Base-by-base conservation (phyloP, 2,888 invertebrate genomes). In the Hypolimnas misippus region DNA sequence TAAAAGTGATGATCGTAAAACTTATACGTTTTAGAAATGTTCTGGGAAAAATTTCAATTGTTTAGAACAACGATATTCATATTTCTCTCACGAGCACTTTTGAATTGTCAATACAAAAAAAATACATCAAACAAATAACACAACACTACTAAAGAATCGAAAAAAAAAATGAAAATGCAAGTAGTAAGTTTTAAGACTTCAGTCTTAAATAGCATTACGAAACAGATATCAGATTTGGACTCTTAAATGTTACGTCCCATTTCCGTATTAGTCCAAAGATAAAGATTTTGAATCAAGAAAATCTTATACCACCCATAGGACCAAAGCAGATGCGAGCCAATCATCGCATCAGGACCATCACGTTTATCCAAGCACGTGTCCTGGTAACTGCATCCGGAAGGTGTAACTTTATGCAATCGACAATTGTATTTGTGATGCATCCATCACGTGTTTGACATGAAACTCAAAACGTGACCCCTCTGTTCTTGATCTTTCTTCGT, bases 301-400 rank as follows among this genome's bases (percentile, higher is more conserved):
- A 49, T n/a, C 10, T 4, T 16, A 1, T 19, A 44, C 29, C 55
- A 56, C 46, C 33, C 44, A 56, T 29, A 19, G 46, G 29, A 46
- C 7, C 40, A 29, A 16, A 29, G 46, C 21, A n/a, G 12, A 29
- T 42, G 12, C 14, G 16, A 17, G 46, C 46, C 50, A 62, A 62
- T 62, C 57, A 57, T 57, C 57, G 19, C 56, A 52, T 62, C 52
- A 57, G 44, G 44, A 21, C 40, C 42, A 57, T 62, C 62, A 56
- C 62, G 62, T 57, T 62, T 14, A 16, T 17, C 31, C 51, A 17
- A 14, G 56, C 56, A 56, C 46, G 46, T 56, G 56, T 56, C 33
- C 56, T 33, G 29, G 42, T 44, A 10, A 58, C 31, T 19, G 51
- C 51, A 57, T 57, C 51, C 57, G 57, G 62, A 29, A 57, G 52